A percentile compares a stretch with the other conserved stretches of the same genome.
Evolutionary conservation across 1,140 invertebrate genomes (phyloP).

Genomic region (Meloidogyne exigua): DNA sequence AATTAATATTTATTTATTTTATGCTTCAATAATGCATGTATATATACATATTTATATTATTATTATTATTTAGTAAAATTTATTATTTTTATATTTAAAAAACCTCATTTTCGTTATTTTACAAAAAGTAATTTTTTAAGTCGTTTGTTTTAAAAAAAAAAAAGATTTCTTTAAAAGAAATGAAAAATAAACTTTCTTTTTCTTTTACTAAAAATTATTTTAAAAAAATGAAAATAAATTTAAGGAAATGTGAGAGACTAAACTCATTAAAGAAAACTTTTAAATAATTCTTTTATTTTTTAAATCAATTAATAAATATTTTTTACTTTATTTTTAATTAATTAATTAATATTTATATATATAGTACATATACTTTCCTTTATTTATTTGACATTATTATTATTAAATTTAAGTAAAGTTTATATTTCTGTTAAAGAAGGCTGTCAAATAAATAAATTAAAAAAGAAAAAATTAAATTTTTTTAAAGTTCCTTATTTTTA

Average conservation of each 20-base stretch:
- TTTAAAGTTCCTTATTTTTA: no score
- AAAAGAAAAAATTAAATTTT: no score
- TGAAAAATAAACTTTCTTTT: not conserved
- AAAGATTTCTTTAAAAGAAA: not conserved
- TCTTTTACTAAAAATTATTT: not conserved
- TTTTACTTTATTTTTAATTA: no score
- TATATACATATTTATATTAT: no score
- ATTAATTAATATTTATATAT: no score
- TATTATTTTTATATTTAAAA: not conserved
- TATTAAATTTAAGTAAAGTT: no score
- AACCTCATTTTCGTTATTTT: not conserved
- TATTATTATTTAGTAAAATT: not conserved
- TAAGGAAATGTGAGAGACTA: not conserved
- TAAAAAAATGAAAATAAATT: not conserved
- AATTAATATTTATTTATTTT: not conserved
- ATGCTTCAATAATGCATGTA: not conserved
- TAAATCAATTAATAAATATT: no score
- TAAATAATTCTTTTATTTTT: no score
- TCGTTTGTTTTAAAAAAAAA: not conserved
- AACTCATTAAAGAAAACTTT: not conserved
- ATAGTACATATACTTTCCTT: no score
- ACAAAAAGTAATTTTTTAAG: not conserved
- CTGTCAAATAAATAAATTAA: no score
- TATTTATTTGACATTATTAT: no score
- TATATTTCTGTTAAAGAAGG: no score